Evolutionary conservation across 2,888 invertebrate genomes (phyloP), one percentile per base, ranked within the genome.

Genomic region (Polydesmus complanatus): DNA sequence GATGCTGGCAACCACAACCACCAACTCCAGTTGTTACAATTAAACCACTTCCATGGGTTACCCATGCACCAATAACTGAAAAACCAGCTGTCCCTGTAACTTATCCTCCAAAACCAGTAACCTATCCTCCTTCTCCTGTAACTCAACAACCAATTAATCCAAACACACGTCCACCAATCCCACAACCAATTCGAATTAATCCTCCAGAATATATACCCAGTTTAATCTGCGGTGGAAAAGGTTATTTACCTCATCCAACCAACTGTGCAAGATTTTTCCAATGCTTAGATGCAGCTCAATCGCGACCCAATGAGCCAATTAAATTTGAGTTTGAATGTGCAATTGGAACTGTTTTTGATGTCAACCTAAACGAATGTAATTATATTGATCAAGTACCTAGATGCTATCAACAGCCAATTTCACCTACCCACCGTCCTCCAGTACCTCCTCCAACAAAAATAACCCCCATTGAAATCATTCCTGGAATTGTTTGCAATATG

Each of bases 191-290:
- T 5, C 52, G 11, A 51, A 51, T 22, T n/a, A 51, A 11, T 51
- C 52, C 22, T 11, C 52, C 52, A 51, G 52, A 22, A 22, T 22
- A n/a, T 21, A n/a, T 22, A 5, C 52, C 52, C 5, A 3, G n/a
- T 8, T 22, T 22, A 51, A n/a, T 22, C 22, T 66, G 66, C 56
- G 56, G 48, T 3, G 54, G 61, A 22, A 63, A 58, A 47, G 66
- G 66, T 11, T 66, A 62, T 66, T 56, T 73, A 55, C 56, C 64
- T 25, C 54, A 63, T 56, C 62, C 66, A 57, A 62, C 74, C 67
- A 21, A 73, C 69, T 22, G 75, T 73, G 26, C 59, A 56, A 62
- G 60, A n/a, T 67, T 67, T 58, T 66, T 64, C 60, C 63, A 65
- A 5, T 67, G 67, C 27, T 19, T 52, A 8, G 50, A 58, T 27